Base-by-base conservation (phyloP, 2,797 vertebrate genomes). In the Zalophus californianus region DNA sequence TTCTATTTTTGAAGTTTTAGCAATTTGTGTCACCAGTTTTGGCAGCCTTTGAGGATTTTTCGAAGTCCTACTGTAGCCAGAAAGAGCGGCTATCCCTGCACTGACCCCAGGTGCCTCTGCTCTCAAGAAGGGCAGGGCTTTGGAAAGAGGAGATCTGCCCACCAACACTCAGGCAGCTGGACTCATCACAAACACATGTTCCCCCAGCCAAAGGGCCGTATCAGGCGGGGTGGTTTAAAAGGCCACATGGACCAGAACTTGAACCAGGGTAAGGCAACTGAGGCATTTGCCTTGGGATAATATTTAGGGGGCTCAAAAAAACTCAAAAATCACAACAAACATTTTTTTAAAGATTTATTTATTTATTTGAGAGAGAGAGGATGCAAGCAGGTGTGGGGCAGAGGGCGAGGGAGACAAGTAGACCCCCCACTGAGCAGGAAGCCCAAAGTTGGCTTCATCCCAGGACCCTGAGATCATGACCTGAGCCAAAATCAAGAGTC, bases 71-170 rank as follows among this genome's bases (percentile, higher is more conserved):
- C 0, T 14, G 70, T 4, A 20, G 38, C 50, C 27, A 23, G 60
- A 50, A 48, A 29, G 44, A 62, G 32, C 14, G 20, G 16, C 18
- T 3, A 2, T 66, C 73, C 16, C 73, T 13, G 13, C 66, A n/a
- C 23, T 8, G 2, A 38, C 35, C 77, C 41, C 18, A 25, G 0
- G 0, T 20, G 18, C 52, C 32, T 13, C 66, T 54, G n/a, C 27
- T 56, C 83, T 79, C 20, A 2, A 7, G 68, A 35, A 16, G 29
- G 27, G 14, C 50, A 75, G n/a, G 27, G 60, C 4, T 2, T 3
- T 0, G 0, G 60, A 29, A 72, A 23, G 23, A 14, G 20, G 13
- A 12, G 18, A 25, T 66, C 48, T 38, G 35, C 44, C 32, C 15
- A 68, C 60, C 60, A 32, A 29, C 5, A 4, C 32, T 48, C 23